Conservation (phyloP, 2,113 vertebrate species). For the Menura novaehollandiae region DNA sequence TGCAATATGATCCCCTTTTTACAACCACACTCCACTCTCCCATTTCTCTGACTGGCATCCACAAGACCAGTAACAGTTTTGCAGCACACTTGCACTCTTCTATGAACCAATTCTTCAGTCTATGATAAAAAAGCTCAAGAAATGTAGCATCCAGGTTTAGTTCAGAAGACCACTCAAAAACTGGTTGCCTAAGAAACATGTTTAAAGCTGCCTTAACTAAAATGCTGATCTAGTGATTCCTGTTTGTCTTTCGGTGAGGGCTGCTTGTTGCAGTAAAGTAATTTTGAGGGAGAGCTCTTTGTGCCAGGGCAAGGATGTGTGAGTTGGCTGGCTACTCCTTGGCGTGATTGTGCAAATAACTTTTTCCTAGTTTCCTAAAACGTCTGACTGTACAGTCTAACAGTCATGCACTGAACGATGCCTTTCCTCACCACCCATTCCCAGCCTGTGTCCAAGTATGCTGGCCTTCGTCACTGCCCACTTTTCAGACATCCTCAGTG, state of each 20-base stretch:
- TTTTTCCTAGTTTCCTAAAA: not conserved
- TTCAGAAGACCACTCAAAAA: not conserved
- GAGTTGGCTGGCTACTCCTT: not conserved
- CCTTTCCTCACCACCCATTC: not conserved
- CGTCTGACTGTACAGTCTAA: not conserved
- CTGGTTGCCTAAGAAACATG: not conserved
- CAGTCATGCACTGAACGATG: fast-evolving
- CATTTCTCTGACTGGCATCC: not conserved
- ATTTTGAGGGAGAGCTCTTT: not conserved
- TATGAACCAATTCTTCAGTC: not conserved
- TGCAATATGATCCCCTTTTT: not conserved
- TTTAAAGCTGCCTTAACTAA: not conserved
- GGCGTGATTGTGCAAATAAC: not conserved
- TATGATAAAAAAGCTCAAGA: not conserved
- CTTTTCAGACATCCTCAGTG: not conserved
- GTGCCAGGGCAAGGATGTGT: not conserved
- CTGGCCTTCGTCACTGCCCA: not conserved
- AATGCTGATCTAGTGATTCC: not conserved
- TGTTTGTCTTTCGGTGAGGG: not conserved
- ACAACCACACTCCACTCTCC: not conserved
- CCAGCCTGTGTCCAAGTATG: not conserved
- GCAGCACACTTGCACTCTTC: not conserved
- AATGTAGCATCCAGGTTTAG: not conserved
- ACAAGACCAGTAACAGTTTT: not conserved
- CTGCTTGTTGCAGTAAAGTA: not conserved